Percentiles rank a stretch among this genome's conserved stretches.
These are phyloP conservation scores for Thelaira solivaga DNA, from an alignment of 2,888 invertebrate species.

Conservation along the genomic window DNA sequence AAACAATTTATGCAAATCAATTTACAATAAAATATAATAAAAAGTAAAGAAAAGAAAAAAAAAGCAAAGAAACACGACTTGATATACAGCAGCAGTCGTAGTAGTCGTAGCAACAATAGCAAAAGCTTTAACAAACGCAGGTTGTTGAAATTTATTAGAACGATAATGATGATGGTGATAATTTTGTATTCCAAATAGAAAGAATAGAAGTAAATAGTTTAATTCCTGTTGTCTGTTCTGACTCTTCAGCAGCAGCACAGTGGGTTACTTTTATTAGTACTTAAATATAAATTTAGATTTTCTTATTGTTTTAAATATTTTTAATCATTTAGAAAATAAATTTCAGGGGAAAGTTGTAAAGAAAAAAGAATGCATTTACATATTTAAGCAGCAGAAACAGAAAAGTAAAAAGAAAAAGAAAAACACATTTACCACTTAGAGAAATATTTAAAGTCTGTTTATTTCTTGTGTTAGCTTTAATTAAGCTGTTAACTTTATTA, in stretches of 20 bases:
- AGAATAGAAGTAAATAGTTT: not conserved
- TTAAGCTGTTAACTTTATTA: conserved; percentile 50
- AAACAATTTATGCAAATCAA: conserved; percentile 53
- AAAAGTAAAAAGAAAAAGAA: no score
- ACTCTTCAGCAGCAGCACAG: conserved; percentile 44
- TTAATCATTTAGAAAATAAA: not conserved
- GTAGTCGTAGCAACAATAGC: no score
- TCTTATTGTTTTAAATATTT: conserved; percentile 2
- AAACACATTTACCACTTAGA: not conserved
- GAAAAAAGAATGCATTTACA: conserved; percentile 13
- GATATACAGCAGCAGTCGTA: conserved; percentile 13
- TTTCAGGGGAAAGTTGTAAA: not conserved
- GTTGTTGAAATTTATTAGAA: conserved; percentile 10
- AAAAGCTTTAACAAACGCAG: no score
- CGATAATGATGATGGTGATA: conserved; percentile 18
- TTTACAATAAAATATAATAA: conserved; percentile 28
- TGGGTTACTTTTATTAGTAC: conserved; percentile 40
- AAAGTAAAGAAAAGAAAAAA: no score
- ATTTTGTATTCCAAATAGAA: not conserved
- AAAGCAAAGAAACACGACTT: not conserved
- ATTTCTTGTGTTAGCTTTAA: conserved; percentile 25
- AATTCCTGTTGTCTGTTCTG: conserved; percentile 26
- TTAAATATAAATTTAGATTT: conserved; percentile 46
- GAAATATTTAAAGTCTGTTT: conserved; percentile 3
- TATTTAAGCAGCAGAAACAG: not conserved